Percentiles rank a stretch among this genome's conserved stretches.
These are phyloP conservation scores for Drosophila setosimentum DNA, from an alignment of 2,888 invertebrate species.

Conservation along the genomic window DNA sequence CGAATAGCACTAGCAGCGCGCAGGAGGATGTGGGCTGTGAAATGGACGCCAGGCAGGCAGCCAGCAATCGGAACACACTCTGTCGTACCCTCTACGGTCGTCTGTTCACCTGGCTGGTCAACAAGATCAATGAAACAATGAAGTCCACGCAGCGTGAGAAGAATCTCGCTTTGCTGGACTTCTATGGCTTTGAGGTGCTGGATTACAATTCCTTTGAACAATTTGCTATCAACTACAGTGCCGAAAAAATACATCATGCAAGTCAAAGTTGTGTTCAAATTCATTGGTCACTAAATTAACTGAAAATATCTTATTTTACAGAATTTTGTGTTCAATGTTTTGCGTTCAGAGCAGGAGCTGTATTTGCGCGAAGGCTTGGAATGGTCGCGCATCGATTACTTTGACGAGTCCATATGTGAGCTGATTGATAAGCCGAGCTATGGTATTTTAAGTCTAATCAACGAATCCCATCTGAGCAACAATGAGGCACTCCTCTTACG, in stretches of 20 bases:
- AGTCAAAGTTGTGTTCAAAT: not conserved
- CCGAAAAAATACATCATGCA: slow-evolving; percentile 94
- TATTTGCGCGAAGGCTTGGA: slow-evolving; percentile 93
- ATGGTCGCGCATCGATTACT: slow-evolving; percentile 92
- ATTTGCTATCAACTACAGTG: slow-evolving; percentile 95
- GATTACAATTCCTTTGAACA: slow-evolving; percentile 94
- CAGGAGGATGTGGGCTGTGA: slow-evolving; percentile 86
- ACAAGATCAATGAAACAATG: slow-evolving; percentile 91
- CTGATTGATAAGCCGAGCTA: slow-evolving; percentile 92
- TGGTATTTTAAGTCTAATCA: slow-evolving; percentile 91
- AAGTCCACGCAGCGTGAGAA: slow-evolving; percentile 87
- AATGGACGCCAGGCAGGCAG: slow-evolving; percentile 90
- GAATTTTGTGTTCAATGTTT: slow-evolving; percentile 84
- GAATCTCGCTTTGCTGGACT: slow-evolving; percentile 91
- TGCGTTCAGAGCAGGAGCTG: slow-evolving; percentile 90
- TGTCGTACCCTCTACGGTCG: slow-evolving; percentile 93
- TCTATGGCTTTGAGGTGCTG: slow-evolving; percentile 94
- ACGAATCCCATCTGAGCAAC: slow-evolving; percentile 90
- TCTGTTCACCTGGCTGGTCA: slow-evolving; percentile 94
- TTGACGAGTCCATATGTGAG: slow-evolving; percentile 91
- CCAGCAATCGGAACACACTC: slow-evolving; percentile 90
- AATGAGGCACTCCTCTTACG: slow-evolving; percentile 90
- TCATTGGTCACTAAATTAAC: not conserved
- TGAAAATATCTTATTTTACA: slow-evolving; percentile 37
- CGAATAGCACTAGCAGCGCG: slow-evolving; percentile 81